Evolutionary conservation across 2,113 vertebrate species (phyloP).

Genomic region (Lophochroa leadbeateri): DNA sequence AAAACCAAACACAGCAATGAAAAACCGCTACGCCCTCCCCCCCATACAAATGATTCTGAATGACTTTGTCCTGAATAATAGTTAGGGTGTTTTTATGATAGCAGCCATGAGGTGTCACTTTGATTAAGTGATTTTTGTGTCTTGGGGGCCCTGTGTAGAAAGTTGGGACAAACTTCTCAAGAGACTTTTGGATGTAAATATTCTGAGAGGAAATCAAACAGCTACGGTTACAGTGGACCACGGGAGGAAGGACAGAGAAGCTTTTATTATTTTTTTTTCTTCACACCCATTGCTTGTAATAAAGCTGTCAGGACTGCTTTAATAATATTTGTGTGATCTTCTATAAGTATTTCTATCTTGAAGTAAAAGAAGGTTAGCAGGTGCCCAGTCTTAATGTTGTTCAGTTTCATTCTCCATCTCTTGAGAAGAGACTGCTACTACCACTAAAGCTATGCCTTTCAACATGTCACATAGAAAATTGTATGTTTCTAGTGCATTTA

Average conservation of each 20-base stretch:
- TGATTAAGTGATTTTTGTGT: background rate
- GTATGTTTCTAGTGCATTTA: background rate
- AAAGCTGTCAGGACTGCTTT: background rate
- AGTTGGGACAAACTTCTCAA: background rate
- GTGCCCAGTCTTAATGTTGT: background rate
- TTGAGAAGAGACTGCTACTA: background rate
- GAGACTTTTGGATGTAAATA: background rate
- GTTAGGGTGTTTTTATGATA: fast-evolving
- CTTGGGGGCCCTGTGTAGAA: background rate
- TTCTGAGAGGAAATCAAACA: background rate
- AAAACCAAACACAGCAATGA: background rate
- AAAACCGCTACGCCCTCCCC: background rate
- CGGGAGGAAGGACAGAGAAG: background rate
- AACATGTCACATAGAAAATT: background rate
- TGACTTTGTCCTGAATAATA: background rate
- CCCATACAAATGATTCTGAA: background rate
- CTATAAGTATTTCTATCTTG: background rate
- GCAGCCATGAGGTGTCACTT: background rate
- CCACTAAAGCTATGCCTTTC: background rate
- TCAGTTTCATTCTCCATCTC: background rate
- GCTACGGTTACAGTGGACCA: background rate
- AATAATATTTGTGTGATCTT: background rate
- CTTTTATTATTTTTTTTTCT: background rate
- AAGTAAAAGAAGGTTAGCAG: background rate
- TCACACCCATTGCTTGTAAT: background rate